Conservation (phyloP, 1,140 invertebrate genomes). For the Dryas iulia region DNA sequence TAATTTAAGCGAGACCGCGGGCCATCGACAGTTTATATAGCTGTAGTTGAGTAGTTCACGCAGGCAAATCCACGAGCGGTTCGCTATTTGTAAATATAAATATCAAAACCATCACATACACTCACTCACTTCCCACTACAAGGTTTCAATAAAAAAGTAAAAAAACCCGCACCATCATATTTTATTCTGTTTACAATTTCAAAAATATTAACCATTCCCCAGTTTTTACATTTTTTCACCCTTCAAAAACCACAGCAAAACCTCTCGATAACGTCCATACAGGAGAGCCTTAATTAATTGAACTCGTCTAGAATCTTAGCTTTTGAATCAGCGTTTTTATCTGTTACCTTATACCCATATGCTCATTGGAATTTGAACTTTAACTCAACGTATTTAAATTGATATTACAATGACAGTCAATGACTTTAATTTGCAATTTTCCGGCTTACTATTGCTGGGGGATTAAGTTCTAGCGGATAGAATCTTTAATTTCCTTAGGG, state of each 20-base stretch:
- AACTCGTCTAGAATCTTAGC: constrained; percentile 47
- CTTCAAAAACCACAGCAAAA: constrained; percentile 22
- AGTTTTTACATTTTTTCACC: neutral
- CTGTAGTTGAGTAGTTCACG: too few relatives aligned
- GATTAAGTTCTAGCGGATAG: constrained; percentile 71
- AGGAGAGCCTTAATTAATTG: constrained; percentile 60
- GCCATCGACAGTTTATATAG: too few relatives aligned
- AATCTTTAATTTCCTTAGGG: constrained; percentile 72
- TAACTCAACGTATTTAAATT: constrained; percentile 23
- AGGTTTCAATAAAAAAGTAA: neutral
- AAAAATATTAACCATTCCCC: constrained; percentile 13
- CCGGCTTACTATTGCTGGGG: constrained; percentile 55
- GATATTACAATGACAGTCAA: constrained; percentile 7
- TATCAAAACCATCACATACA: neutral
- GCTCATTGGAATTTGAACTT: constrained; percentile 25
- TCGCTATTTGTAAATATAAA: neutral
- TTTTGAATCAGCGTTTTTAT: constrained; percentile 59
- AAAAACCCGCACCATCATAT: neutral
- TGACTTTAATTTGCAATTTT: constrained; percentile 70
- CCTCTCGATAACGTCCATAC: constrained; percentile 37
- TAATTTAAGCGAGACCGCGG: too few relatives aligned
- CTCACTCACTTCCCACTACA: neutral
- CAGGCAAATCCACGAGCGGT: too few relatives aligned
- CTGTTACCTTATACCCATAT: constrained; percentile 12
- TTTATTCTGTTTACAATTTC: constrained; percentile 6